Evolutionary conservation across 1,140 invertebrate genomes (phyloP), one percentile per base, ranked within the genome.

Genomic region (Pogonomyrmex barbatus): DNA sequence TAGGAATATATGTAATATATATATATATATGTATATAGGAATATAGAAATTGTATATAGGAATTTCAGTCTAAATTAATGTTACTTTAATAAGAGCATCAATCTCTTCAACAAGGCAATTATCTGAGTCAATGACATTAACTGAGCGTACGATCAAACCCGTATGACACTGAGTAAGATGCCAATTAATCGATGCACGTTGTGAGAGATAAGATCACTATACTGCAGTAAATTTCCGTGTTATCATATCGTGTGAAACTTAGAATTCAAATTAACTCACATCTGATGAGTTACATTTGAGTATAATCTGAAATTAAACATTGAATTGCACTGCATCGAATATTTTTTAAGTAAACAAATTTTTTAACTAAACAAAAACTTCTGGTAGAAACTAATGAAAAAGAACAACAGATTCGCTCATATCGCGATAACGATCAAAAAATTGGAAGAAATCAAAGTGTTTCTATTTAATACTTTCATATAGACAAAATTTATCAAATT

Each of bases 291-390:
- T 5, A 50, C 39, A 68, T 56, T 81, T 24, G 14, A 58, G 14
- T 45, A 56, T 70, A 81, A 81, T 70, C 52, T 36, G 39, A 24
- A 24, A 70, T 81, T 70, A 70, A 56, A 56, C 14, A 3, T 56
- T 81, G 58, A 4, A 42, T 33, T 10, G 24, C 17, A 62, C 42
- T 14, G 9, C 24, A 56, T 14, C 12, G 30, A 24, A 5, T 65
- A 52, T 3, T 63, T 10, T 39, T 6, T 17, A 52, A 45, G 50
- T 70, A n/a, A n/a, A n/a, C n/a, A n/a, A n/a, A n/a, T n/a, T n/a
- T n/a, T n/a, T n/a, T n/a, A n/a, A n/a, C 24, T 36, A 33, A 24
- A 5, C 8, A n/a, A 24, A 30, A 62, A 24, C 39, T 79, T 67
- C 42, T 63, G 39, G 2, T 5, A 42, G 9, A 36, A 70, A 9